Conservation (phyloP, 2,113 vertebrate genomes). For the Brachyhypopomus gauderio region DNA sequence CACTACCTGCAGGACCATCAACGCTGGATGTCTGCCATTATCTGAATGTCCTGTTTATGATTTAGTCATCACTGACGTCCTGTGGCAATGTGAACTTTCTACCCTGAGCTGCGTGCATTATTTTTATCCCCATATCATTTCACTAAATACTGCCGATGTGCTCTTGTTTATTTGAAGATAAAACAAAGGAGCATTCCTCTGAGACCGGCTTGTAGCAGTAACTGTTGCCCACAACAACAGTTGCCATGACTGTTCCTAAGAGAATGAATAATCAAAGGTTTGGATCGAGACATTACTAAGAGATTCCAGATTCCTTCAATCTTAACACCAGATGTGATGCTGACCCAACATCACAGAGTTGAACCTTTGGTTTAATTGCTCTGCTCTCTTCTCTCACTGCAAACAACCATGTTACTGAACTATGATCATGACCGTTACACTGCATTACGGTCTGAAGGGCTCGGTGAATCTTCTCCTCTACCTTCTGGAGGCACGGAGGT, state of each 20-base stretch:
- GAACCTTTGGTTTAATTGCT: background rate
- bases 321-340: background rate
- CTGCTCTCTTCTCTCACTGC: too few relatives aligned
- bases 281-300: slow-evolving; percentile 6
- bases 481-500: slow-evolving; percentile 81
- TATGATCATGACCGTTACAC: too few relatives aligned
- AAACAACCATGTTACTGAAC: too few relatives aligned
- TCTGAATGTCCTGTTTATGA: too few relatives aligned
- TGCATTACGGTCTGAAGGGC: too few relatives aligned
- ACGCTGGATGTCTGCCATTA: too few relatives aligned
- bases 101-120: too few relatives aligned
- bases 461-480: slow-evolving; percentile 65
- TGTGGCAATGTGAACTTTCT: too few relatives aligned
- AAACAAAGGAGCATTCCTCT: slow-evolving; percentile 39
- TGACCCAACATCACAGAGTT: background rate
- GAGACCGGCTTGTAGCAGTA: slow-evolving; percentile 9
- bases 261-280: slow-evolving; percentile 39
- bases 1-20: slow-evolving; percentile 13
- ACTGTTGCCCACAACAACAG: slow-evolving; percentile 58
- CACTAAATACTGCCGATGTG: background rate
- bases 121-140: background rate
- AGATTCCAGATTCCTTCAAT: background rate
- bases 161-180: background rate
- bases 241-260: slow-evolving; percentile 64
- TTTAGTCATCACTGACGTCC: too few relatives aligned